phyloP scores from a whole-genome alignment of 2,797 vertebrate species.

The Synaphobranchus kaupii region DNA sequence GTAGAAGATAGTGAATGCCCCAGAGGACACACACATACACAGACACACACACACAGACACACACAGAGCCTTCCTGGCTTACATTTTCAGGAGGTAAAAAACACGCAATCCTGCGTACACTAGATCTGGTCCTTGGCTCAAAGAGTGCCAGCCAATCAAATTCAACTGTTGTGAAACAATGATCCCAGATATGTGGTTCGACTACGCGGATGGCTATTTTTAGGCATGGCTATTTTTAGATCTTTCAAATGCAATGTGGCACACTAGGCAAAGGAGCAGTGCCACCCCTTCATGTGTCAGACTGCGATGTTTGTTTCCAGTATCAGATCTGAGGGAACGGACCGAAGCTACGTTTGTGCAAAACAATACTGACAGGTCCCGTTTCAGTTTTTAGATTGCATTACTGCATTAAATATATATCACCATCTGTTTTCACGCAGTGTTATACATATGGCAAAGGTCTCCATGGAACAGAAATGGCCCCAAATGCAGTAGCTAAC shows the following conservation, averaged over 20 bases:
- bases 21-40: neutral
- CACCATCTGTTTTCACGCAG: neutral
- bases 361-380: neutral
- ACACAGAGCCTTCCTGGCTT: neutral
- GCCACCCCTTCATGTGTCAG: neutral
- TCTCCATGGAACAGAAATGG: neutral
- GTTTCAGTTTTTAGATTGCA: neutral
- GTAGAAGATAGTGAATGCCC: neutral
- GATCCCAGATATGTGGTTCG: constrained; percentile 31
- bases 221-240: constrained; percentile 38
- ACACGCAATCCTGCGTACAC: neutral
- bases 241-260: constrained; percentile 26
- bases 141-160: constrained; percentile 41
- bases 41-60: no score
- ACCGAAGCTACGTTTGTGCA: neutral
- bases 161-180: constrained; percentile 28
- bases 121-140: constrained; percentile 17
- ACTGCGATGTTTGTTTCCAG: neutral
- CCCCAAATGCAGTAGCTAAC: neutral
- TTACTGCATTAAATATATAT: constrained; percentile 10
- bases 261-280: neutral
- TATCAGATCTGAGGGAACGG: neutral
- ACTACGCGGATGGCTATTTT: constrained; percentile 15
- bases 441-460: neutral
- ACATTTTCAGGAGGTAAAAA: constrained; percentile 22